These are phyloP conservation scores for Phengaris alcon DNA, from an alignment of 2,888 invertebrate species.

Conservation along the genomic window DNA sequence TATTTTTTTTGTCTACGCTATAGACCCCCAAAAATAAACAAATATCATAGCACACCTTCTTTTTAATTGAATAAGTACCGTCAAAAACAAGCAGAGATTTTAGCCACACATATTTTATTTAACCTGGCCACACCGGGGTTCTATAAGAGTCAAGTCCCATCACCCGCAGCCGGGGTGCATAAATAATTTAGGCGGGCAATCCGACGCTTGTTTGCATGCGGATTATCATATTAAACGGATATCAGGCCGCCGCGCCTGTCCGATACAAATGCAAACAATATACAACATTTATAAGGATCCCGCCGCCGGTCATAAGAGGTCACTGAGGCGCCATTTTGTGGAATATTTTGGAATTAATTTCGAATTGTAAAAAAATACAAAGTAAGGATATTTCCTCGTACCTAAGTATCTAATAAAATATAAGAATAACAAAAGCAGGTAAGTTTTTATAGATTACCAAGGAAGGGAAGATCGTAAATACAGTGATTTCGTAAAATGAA, in stretches of 20 bases:
- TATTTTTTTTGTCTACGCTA: too few relatives aligned
- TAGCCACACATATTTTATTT: constrained; percentile 47
- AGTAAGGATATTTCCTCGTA: background rate
- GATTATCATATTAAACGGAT: constrained; percentile 80
- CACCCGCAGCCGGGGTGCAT: constrained; percentile 70
- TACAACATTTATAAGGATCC: constrained; percentile 67
- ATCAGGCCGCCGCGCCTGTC: constrained; percentile 61
- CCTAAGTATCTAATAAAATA: too few relatives aligned
- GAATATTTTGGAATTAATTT: background rate
- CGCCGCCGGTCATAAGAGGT: constrained; percentile 43
- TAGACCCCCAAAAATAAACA: background rate
- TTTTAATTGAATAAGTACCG: background rate
- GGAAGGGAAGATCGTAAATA: too few relatives aligned
- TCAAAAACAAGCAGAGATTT: background rate
- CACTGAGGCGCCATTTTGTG: constrained; percentile 23
- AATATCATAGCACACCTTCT: background rate
- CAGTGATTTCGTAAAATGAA: too few relatives aligned
- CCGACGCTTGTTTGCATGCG: constrained; percentile 75
- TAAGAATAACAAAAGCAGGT: too few relatives aligned
- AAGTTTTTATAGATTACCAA: too few relatives aligned
- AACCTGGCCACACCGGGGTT: constrained; percentile 52
- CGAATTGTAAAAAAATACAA: background rate
- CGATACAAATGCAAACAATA: constrained; percentile 72
- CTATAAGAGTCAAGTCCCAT: constrained; percentile 68
- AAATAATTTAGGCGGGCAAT: constrained; percentile 76